Evolutionary conservation across 1,140 invertebrate genomes (phyloP).

Genomic region (Pentalonia nigronervosa): DNA sequence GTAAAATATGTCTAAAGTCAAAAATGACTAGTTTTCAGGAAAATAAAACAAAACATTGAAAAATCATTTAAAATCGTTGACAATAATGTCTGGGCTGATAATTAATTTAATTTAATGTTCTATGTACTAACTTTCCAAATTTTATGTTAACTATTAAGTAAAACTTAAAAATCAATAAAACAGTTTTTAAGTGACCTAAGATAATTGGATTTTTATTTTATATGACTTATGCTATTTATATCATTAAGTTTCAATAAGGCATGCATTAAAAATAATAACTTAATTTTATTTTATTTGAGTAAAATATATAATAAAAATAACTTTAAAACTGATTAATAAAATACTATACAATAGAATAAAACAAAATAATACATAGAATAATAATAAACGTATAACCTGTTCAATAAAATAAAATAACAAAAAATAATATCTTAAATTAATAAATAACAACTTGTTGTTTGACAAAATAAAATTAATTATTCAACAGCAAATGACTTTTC

Average conservation of each 20-base stretch:
- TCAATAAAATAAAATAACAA: no score
- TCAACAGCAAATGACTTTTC: neutral
- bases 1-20: no score
- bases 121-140: constrained; percentile 2
- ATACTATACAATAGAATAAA: no score
- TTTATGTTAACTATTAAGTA: neutral
- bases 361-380: no score
- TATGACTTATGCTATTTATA: constrained; percentile 1
- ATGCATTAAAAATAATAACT: neutral
- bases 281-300: neutral
- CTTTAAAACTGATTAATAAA: neutral
- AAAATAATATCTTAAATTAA: no score
- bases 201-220: neutral
- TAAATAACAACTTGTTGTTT: no score
- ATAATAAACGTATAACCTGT: no score
- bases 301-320: constrained; percentile 6
- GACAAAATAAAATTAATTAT: no score
- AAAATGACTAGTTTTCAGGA: no score
- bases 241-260: neutral
- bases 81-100: neutral
- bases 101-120: neutral
- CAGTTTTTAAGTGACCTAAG: constrained; percentile 8
- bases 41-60: neutral
- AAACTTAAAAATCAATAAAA: neutral
- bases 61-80: constrained; percentile 11